Percentiles rank a stretch among this genome's conserved stretches.
phyloP scores from a whole-genome alignment of 2,797 vertebrate genomes.

The Geotrypetes seraphini region DNA sequence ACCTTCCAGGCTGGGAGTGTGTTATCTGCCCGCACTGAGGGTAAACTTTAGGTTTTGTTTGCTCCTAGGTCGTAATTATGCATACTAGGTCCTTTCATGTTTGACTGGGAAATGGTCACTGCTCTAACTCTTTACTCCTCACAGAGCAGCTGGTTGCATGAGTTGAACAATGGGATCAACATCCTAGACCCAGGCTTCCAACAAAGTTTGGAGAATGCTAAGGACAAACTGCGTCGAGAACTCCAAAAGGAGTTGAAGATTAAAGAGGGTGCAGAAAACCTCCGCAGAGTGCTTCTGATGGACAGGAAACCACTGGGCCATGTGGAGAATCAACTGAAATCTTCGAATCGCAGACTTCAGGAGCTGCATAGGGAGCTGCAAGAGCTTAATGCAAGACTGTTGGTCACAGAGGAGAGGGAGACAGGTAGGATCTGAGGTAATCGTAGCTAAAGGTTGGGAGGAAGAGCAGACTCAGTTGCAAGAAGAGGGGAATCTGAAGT shows the following conservation, averaged over 20 bases:
- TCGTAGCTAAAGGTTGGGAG: too few species aligned
- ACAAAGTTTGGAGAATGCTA: slow-evolving; percentile 73
- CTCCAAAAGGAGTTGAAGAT: slow-evolving; percentile 92
- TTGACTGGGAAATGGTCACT: too few species aligned
- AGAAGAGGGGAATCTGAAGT: neutral
- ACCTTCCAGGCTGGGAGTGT: neutral
- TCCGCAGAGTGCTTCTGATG: slow-evolving; percentile 72
- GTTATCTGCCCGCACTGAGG: too few species aligned
- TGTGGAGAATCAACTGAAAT: slow-evolving; percentile 75
- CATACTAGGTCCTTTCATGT: too few species aligned
- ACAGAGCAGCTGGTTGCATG: slow-evolving; percentile 49
- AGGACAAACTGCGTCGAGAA: slow-evolving; percentile 64
- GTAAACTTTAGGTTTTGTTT: too few species aligned
- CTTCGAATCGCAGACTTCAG: slow-evolving; percentile 78
- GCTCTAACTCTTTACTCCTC: too few species aligned
- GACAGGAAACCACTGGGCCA: slow-evolving; percentile 75
- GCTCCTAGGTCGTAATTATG: too few species aligned
- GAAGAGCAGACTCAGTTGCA: too few species aligned
- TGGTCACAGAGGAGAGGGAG: too few species aligned
- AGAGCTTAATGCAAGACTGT: slow-evolving; percentile 76
- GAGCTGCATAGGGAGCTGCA: slow-evolving; percentile 74
- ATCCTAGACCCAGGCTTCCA: slow-evolving; percentile 70
- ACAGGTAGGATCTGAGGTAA: neutral
- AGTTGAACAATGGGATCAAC: slow-evolving; percentile 44
- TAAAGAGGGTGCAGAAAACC: slow-evolving; percentile 83